These are phyloP conservation scores for Drosophila mauritiana DNA, from an alignment of 1,140 invertebrate genomes.

Conservation along the genomic window DNA sequence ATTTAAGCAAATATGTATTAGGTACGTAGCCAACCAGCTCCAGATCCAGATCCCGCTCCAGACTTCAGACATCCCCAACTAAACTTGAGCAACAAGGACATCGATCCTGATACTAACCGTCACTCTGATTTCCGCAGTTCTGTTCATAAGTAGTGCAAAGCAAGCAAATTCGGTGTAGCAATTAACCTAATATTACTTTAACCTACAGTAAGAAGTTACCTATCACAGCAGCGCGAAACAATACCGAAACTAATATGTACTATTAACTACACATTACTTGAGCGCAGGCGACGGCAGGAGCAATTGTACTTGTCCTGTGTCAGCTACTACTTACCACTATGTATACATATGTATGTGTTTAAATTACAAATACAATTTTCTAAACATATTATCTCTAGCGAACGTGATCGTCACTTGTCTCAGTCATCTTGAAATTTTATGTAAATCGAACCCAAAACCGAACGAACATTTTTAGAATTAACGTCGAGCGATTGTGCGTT, in stretches of 20 bases:
- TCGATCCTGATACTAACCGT: slow-evolving; percentile 49
- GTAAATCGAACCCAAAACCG: slow-evolving; percentile 61
- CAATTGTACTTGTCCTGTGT: slow-evolving; percentile 44
- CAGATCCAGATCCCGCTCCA: slow-evolving; percentile 21
- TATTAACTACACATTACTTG: slow-evolving; percentile 62
- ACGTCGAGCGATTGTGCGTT: slow-evolving; percentile 50
- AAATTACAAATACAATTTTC: slow-evolving; percentile 59
- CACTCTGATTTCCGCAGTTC: slow-evolving; percentile 68
- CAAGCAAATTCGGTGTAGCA: slow-evolving; percentile 69
- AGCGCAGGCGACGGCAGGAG: slow-evolving; percentile 31
- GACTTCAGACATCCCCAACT: slow-evolving; percentile 32
- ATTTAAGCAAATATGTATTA: slow-evolving; percentile 69
- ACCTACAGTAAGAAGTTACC: slow-evolving; percentile 71
- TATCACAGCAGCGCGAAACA: slow-evolving; percentile 71
- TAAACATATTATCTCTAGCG: slow-evolving; percentile 62
- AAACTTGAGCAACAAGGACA: slow-evolving; percentile 26
- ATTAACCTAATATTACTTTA: slow-evolving; percentile 76
- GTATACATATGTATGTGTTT: slow-evolving; percentile 62
- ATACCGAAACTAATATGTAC: slow-evolving; percentile 55
- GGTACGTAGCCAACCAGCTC: slow-evolving; percentile 42
- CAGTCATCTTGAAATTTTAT: slow-evolving; percentile 78
- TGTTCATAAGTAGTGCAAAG: slow-evolving; percentile 79
- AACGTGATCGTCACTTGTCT: slow-evolving; percentile 57
- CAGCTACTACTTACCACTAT: slow-evolving; percentile 51
- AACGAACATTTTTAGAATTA: slow-evolving; percentile 68